Base-by-base conservation (phyloP, 2,797 vertebrate species). In the Hoplostethus mediterraneus region DNA sequence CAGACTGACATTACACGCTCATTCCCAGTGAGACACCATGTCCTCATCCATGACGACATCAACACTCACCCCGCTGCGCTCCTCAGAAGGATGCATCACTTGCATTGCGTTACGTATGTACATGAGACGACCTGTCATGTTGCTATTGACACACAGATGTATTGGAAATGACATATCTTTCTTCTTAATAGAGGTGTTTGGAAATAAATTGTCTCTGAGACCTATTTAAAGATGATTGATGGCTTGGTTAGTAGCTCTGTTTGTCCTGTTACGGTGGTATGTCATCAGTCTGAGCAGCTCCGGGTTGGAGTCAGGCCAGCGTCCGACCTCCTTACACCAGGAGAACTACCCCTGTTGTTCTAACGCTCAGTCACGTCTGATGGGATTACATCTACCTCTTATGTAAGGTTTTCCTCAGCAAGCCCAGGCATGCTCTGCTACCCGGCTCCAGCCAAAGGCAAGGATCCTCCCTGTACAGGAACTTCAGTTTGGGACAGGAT, bases 351-450 rank as follows among this genome's bases (percentile, higher is more conserved):
- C 17, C 0, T 86, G 80, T 89, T 80, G 33, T 85, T 81, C n/a
- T 73, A 70, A 64, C 62, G 60, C 16, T 6, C 47, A 33, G 83
- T 77, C 79, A 67, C 4, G 36, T 87, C 73, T 79, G 75, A 55
- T 14, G 21, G 56, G 76, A 87, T 82, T 63, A 80, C 77, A 17
- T 57, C 30, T 16, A 17, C 3, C 36, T 84, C 82, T 93, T 91
- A 91, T 56, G 73, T 91, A 90, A 90, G 69, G 0, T 67, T 59
- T 21, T 16, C n/a, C 51, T 44, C 28, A 16, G 66, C 90, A 82
- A 59, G 92, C 87, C 83, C 62, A 67, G 87, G 55, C 92, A 77
- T 77, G 87, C 63, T 31, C 62, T 53, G 48, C 38, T 6, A 31
- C 44, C 10, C 48, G 59, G 65, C 51, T 76, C 55, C 69, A 74